phyloP scores from a whole-genome alignment of 2,113 vertebrate genomes.

The Falco punctatus region DNA sequence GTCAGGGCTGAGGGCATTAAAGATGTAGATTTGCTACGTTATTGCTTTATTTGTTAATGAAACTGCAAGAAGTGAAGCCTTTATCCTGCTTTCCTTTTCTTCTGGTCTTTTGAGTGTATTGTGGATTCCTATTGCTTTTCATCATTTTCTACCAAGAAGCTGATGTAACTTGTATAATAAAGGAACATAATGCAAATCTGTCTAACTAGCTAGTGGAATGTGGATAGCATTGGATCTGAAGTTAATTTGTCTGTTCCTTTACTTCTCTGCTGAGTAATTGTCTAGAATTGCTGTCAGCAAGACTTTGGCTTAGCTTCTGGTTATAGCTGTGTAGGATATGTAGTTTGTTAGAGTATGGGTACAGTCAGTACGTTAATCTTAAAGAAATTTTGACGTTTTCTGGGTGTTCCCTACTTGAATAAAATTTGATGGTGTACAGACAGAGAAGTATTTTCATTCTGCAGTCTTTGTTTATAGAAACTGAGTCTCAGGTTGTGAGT shows the following conservation, averaged over 20 bases:
- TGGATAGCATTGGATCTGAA: not conserved
- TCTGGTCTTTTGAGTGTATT: not conserved
- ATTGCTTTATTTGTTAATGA: not conserved
- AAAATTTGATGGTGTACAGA: not conserved
- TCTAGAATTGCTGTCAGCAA: not conserved
- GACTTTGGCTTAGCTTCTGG: not conserved
- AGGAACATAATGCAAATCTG: not conserved
- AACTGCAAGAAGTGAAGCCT: not conserved
- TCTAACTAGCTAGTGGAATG: not conserved
- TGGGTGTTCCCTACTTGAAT: not conserved
- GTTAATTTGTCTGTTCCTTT: not conserved
- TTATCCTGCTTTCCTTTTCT: not conserved
- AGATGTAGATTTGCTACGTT: not conserved
- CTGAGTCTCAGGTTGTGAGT: not conserved
- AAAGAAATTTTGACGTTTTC: not conserved
- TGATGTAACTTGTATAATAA: not conserved
- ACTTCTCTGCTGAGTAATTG: not conserved
- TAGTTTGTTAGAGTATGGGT: not conserved
- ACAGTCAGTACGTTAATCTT: fast-evolving
- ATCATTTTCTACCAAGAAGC: not conserved
- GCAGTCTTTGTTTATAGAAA: not conserved
- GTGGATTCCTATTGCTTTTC: not conserved
- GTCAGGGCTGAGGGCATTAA: not conserved
- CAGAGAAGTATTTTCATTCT: not conserved
- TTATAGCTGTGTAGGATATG: not conserved